A percentile compares a stretch with the other conserved stretches of the same genome.
Evolutionary conservation across 2,888 invertebrate genomes (phyloP).

Genomic region (Clusia tigrina): DNA sequence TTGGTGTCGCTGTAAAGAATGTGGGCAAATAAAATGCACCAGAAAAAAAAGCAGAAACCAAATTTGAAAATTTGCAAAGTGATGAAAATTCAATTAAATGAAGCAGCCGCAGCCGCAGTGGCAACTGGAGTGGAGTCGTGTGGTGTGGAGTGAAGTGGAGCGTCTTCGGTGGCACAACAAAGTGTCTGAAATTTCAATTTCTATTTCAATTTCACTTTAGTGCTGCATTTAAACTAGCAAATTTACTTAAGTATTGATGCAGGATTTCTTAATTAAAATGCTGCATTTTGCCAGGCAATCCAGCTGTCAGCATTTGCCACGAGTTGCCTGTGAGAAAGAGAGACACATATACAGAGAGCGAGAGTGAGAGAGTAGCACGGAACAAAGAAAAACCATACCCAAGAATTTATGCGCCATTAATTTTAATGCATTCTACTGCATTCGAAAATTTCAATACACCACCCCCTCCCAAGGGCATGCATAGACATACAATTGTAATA

Average conservation of each 20-base stretch:
- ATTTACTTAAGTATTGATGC: neutral
- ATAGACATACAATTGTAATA: neutral
- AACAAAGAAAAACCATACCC: neutral
- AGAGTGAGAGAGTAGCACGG: too few relatives aligned
- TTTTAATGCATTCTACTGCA: slow-evolving; percentile 54
- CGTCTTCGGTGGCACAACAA: too few relatives aligned
- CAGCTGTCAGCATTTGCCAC: too few relatives aligned
- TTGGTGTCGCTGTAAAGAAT: neutral
- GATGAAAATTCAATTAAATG: slow-evolving; percentile 9
- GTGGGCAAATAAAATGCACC: neutral
- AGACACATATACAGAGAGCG: neutral
- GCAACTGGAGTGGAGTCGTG: slow-evolving; percentile 14
- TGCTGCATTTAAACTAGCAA: neutral
- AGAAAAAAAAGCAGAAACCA: too few relatives aligned
- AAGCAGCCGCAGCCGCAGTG: neutral
- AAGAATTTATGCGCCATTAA: slow-evolving; percentile 35
- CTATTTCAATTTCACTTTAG: neutral
- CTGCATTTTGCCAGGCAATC: neutral
- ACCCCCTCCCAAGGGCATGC: neutral
- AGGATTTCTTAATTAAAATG: slow-evolving; percentile 1
- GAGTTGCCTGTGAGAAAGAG: too few relatives aligned
- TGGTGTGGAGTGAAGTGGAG: too few relatives aligned
- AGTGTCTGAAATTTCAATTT: too few relatives aligned
- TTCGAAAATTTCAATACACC: slow-evolving; percentile 35
- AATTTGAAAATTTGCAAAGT: neutral